A percentile compares a stretch with the other conserved stretches of the same genome.
These are phyloP conservation scores for Trigoniulus corallinus DNA, from an alignment of 1,140 invertebrate species.

Conservation along the genomic window DNA sequence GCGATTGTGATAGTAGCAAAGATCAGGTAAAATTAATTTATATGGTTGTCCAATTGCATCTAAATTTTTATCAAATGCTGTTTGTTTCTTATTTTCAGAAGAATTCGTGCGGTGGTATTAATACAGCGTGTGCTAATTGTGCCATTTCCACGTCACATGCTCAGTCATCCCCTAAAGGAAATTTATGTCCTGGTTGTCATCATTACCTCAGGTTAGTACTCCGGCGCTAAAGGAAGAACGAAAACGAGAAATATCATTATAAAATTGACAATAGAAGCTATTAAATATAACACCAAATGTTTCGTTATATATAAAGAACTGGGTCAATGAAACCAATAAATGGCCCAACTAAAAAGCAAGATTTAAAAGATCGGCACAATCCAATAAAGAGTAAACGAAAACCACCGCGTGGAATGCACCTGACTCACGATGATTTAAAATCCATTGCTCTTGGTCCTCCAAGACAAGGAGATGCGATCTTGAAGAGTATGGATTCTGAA, in stretches of 20 bases:
- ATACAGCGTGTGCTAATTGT: constrained; percentile 49
- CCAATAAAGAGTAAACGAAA: constrained; percentile 56
- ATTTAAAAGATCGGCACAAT: constrained; percentile 23
- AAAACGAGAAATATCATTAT: not conserved
- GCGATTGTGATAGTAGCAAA: constrained; percentile 53
- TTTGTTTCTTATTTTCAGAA: too few species aligned
- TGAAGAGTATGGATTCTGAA: constrained; percentile 81
- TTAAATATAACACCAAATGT: too few species aligned
- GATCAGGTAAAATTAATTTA: constrained; percentile 23
- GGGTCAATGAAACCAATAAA: constrained; percentile 53
- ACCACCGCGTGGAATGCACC: constrained; percentile 87
- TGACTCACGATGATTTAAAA: constrained; percentile 88
- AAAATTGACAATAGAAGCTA: too few species aligned
- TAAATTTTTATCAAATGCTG: too few species aligned
- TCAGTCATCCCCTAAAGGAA: constrained; percentile 52
- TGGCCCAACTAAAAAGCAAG: constrained; percentile 31
- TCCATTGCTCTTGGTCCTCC: constrained; percentile 55
- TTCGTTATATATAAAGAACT: constrained; percentile 35
- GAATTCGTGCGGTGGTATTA: constrained; percentile 15
- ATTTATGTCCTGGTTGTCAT: constrained; percentile 58
- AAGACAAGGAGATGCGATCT: constrained; percentile 59
- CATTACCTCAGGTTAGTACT: constrained; percentile 51
- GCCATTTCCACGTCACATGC: constrained; percentile 50
- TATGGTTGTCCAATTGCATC: not conserved
- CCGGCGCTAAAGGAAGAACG: not conserved